phyloP scores from a whole-genome alignment of 2,113 vertebrate species.

The Vireo altiloquus region DNA sequence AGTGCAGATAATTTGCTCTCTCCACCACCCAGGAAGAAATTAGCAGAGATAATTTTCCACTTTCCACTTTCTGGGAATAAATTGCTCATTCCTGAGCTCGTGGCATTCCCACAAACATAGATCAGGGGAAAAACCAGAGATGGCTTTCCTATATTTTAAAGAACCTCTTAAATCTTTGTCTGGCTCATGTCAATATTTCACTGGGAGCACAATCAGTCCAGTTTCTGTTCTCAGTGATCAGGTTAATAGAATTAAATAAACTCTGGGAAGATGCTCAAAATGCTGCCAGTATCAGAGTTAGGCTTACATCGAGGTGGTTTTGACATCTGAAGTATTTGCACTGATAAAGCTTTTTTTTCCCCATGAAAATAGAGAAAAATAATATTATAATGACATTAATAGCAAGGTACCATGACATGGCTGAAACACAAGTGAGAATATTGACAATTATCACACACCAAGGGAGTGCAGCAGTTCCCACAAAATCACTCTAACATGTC shows the following conservation, averaged over 20 bases:
- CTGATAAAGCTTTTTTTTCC: not conserved
- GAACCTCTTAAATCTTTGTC: conserved; percentile 34
- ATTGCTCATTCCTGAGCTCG: not conserved
- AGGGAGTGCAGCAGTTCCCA: not conserved
- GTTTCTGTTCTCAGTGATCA: not conserved
- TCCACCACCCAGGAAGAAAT: not conserved
- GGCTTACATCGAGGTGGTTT: not conserved
- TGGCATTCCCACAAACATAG: not conserved
- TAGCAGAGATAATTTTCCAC: not conserved
- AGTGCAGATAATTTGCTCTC: not conserved
- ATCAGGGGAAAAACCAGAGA: conserved; percentile 4
- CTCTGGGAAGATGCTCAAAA: not conserved
- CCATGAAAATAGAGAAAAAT: not conserved
- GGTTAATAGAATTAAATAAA: conserved; percentile 19
- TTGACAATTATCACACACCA: not conserved
- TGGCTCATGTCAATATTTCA: not conserved
- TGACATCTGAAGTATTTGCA: not conserved
- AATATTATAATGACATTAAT: not conserved
- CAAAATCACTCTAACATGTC: not conserved
- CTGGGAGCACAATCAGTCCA: not conserved
- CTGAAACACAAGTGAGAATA: not conserved
- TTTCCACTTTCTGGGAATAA: not conserved
- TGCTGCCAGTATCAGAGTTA: not conserved
- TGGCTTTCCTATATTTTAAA: conserved; percentile 32
- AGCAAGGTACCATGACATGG: not conserved